phyloP scores from a whole-genome alignment of 2,888 invertebrate genomes.

The Tiphia femorata region DNA sequence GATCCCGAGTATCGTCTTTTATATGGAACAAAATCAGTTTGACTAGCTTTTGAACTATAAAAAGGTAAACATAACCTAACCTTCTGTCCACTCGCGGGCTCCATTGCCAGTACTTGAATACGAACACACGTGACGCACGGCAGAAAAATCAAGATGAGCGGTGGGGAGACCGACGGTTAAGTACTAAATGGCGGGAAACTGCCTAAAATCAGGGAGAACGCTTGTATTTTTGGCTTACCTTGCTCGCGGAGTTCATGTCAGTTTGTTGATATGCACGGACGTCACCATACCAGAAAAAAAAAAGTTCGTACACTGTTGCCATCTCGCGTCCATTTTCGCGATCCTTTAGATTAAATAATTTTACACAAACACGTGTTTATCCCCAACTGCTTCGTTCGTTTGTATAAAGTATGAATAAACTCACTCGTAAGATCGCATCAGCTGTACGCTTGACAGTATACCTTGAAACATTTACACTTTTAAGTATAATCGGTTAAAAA shows the following conservation, averaged over 20 bases:
- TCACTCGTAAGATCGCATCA: too few species aligned
- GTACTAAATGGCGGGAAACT: conserved; percentile 42
- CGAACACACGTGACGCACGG: conserved; percentile 38
- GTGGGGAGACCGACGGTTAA: conserved; percentile 30
- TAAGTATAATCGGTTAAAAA: too few species aligned
- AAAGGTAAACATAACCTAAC: conserved; percentile 57
- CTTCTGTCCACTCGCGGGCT: conserved; percentile 59
- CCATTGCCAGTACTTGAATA: conserved; percentile 49
- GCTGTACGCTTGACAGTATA: too few species aligned
- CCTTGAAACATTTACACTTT: too few species aligned
- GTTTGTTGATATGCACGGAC: conserved; percentile 60
- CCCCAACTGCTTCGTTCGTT: too few species aligned
- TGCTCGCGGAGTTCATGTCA: conserved; percentile 64
- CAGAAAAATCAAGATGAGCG: conserved; percentile 33
- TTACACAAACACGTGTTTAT: conserved; percentile 2
- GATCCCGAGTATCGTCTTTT: too few species aligned
- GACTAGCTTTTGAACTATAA: too few species aligned
- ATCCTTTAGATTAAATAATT: conserved; percentile 31
- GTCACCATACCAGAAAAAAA: conserved; percentile 72
- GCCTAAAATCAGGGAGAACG: conserved; percentile 29
- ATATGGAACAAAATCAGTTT: too few species aligned
- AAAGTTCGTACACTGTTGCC: conserved; percentile 36
- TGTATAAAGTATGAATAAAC: too few species aligned
- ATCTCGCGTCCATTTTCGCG: conserved; percentile 35
- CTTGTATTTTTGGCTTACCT: conserved; percentile 52